These are phyloP conservation scores for Siphlonurus alternatus DNA, from an alignment of 2,888 invertebrate species.

Conservation along the genomic window DNA sequence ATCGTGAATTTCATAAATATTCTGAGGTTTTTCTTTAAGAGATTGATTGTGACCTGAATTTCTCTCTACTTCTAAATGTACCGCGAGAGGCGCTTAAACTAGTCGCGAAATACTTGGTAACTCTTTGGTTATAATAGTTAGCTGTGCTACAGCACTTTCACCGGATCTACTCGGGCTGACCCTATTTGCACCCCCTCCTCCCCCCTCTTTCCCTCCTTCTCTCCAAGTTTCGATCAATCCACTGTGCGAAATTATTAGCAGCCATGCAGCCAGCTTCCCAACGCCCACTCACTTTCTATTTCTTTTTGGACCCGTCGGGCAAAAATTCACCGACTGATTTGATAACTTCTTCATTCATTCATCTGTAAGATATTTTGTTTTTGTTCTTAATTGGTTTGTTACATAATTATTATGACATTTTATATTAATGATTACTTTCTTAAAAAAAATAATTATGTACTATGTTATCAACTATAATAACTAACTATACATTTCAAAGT, in stretches of 20 bases:
- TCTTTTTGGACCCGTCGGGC: neutral
- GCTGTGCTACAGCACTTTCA: neutral
- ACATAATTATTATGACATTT: too few relatives aligned
- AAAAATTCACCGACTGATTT: neutral
- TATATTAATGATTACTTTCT: too few relatives aligned
- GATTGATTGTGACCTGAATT: neutral
- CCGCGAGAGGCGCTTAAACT: neutral
- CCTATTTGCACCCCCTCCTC: neutral
- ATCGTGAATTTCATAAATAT: too few relatives aligned
- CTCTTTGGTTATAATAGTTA: too few relatives aligned
- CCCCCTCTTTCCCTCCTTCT: neutral
- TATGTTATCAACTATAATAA: too few relatives aligned
- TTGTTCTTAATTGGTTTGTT: too few relatives aligned
- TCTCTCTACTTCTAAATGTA: neutral
- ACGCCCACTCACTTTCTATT: neutral
- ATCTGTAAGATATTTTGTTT: too few relatives aligned
- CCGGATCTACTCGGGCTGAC: neutral
- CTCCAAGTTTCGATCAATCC: neutral
- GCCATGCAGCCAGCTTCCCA: neutral
- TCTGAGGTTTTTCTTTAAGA: neutral
- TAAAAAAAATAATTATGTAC: too few relatives aligned
- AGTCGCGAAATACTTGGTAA: too few relatives aligned
- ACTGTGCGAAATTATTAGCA: neutral
- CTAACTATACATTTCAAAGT: too few relatives aligned
- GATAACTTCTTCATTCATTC: neutral